Base-by-base conservation (phyloP, 2,113 vertebrate species). In the Oreochromis tanganicae region DNA sequence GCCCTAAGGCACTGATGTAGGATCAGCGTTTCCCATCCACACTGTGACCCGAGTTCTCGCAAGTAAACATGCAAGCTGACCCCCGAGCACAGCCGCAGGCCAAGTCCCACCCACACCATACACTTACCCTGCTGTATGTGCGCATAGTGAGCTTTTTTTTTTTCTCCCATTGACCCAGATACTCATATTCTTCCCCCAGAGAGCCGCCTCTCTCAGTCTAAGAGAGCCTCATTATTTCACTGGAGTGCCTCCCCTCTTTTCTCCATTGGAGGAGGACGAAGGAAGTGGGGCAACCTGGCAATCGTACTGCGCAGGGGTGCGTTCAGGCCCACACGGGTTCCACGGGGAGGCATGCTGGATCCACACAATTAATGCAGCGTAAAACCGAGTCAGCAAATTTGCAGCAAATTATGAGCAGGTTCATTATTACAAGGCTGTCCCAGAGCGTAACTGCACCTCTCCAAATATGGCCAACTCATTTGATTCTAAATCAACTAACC, bases 141-240 rank as follows among this genome's bases (percentile, higher is more conserved):
- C 86, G 78, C 88, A 91, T 82, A 87, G 73, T 14, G 82, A 91
- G 87, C 89, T 85, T 66, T 21, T 68, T 24, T n/a, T 84, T 52
- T 84, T 48, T 57, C 52, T 84, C 63, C 85, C 63, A 91, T 91
- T 95, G 95, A 95, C 94, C 95, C 95, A 95, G 91, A 94, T 95
- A 93, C 88, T 91, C 92, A 84, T 89, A 82, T 89, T 89, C 89
- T 93, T 83, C 80, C 94, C 92, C 90, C 84, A 92, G 95, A 95
- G 93, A 95, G 91, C 87, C 27, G 55, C 66, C 81, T 94, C 93
- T 88, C 88, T 90, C 87, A 10, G 59, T 91, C 87, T 92, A 87
- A 91, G 90, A 94, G 91, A 91, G 89, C 80, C 92, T 95, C 92
- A 92, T 95, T 94, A 93, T 94, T 93, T 93, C 86, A 88, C 85